Conservation (phyloP, 92 coral and sea anemone species). For the Bergia sp. region DNA sequence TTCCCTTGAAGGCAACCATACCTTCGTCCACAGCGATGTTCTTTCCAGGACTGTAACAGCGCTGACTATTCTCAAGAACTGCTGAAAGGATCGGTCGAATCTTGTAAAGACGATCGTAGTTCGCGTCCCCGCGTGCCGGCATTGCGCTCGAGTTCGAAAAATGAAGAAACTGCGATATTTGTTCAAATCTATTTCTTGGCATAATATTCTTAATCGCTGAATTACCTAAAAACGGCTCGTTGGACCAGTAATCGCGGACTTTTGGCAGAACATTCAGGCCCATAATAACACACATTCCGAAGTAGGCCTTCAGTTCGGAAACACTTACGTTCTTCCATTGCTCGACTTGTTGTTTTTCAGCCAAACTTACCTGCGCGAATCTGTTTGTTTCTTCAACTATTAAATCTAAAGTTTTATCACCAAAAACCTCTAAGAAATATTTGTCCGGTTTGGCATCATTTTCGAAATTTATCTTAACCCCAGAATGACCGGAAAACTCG, state of each 20-base stretch:
- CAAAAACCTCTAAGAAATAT: constrained; percentile 16
- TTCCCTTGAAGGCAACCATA: constrained; percentile 57
- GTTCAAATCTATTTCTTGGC: constrained; percentile 27
- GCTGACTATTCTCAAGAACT: constrained; percentile 46
- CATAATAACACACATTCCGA: constrained; percentile 13
- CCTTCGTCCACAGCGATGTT: constrained; percentile 47
- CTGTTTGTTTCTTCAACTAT: constrained; percentile 40
- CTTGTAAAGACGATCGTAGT: constrained; percentile 48
- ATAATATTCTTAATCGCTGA: constrained; percentile 1
- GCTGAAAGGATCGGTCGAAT: constrained; percentile 37
- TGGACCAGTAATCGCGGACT: constrained; percentile 8
- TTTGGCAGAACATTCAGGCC: background rate
- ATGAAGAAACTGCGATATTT: constrained; percentile 41
- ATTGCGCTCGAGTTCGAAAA: constrained; percentile 18
- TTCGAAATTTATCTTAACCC: background rate
- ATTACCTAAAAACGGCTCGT: constrained; percentile 8
- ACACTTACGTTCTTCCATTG: constrained; percentile 15
- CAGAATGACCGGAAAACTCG: constrained; percentile 35
- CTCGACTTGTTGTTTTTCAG: constrained; percentile 11
- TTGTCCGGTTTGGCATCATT: constrained; percentile 33
- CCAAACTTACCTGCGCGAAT: constrained; percentile 12
- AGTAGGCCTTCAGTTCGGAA: constrained; percentile 25
- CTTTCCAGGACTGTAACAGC: constrained; percentile 46
- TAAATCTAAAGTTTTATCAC: constrained; percentile 25
- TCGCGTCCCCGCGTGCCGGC: constrained; percentile 31